A percentile compares a stretch with the other conserved stretches of the same genome.
Evolutionary conservation across 1,140 invertebrate species (phyloP).

Genomic region (Trachymyrmex septentrionalis): DNA sequence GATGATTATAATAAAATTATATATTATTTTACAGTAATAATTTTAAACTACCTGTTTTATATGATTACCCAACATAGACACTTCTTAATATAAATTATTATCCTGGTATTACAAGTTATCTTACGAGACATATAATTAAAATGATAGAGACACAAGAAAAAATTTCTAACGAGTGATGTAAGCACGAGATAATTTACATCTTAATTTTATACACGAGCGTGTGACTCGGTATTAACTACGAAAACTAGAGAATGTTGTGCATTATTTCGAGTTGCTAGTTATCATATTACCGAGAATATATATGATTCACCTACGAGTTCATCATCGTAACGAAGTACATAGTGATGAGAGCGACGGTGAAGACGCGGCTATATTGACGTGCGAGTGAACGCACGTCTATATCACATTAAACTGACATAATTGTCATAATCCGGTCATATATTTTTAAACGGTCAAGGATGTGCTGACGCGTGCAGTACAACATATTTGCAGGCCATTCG

Average conservation of each 20-base stretch:
- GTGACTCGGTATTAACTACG: not conserved
- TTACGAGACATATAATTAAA: not conserved
- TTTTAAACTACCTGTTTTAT: not conserved
- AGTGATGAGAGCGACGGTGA: not conserved
- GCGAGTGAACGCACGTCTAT: not conserved
- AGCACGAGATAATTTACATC: not conserved
- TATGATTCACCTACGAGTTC: slow-evolving; percentile 53
- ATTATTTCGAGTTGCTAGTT: slow-evolving; percentile 13
- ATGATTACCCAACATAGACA: not conserved
- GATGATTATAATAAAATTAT: not conserved
- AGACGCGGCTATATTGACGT: not conserved
- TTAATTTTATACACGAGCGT: slow-evolving; percentile 8
- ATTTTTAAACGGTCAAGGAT: slow-evolving; percentile 37
- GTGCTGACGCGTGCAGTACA: slow-evolving; percentile 16
- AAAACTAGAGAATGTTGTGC: not conserved
- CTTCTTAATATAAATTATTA: not conserved
- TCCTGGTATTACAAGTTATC: not conserved
- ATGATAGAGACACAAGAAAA: not conserved
- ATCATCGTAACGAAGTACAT: slow-evolving; percentile 23
- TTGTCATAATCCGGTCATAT: slow-evolving; percentile 31
- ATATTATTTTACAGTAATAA: slow-evolving; percentile 12
- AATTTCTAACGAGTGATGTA: slow-evolving; percentile 10
- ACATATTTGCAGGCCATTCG: not conserved
- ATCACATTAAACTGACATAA: slow-evolving; percentile 26
- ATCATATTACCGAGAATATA: slow-evolving; percentile 47